phyloP scores from a whole-genome alignment of 2,113 vertebrate genomes.

The Paedocypris sp. region DNA sequence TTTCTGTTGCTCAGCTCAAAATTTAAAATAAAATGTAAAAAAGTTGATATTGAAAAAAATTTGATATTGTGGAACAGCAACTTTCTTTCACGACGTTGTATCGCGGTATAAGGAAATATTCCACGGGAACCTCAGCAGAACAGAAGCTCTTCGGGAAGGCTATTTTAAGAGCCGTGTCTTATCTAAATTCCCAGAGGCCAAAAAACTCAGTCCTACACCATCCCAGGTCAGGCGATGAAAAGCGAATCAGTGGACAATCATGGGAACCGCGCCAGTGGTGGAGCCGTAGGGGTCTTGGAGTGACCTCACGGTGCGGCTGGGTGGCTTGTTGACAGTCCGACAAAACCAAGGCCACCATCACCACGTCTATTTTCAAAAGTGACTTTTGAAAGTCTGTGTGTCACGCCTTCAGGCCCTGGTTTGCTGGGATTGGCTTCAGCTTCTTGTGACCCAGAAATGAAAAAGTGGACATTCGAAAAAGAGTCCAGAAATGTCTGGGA shows the following conservation, averaged over 20 bases:
- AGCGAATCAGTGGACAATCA: background rate
- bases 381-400: background rate
- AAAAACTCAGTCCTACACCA: constrained; percentile 11
- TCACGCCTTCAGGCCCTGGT: background rate
- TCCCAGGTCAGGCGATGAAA: constrained; percentile 21
- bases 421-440: no score
- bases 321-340: constrained; percentile 22
- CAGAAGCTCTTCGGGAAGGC: constrained; percentile 17
- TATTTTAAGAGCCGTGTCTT: constrained; percentile 34
- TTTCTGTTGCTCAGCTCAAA: no score
- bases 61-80: no score
- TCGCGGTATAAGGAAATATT: no score
- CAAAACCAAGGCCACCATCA: constrained; percentile 30
- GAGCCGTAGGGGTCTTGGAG: constrained; percentile 20
- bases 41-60: no score
- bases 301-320: constrained; percentile 12
- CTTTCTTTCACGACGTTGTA: no score
- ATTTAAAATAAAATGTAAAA: no score
- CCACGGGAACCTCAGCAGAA: no score
- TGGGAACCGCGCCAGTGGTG: background rate
- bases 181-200: constrained; percentile 20
- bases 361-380: constrained; percentile 7
- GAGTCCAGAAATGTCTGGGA: no score
- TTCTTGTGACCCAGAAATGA: no score
- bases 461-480: no score